Conservation (phyloP, 2,888 invertebrate genomes). For the Drosophila conformis region DNA sequence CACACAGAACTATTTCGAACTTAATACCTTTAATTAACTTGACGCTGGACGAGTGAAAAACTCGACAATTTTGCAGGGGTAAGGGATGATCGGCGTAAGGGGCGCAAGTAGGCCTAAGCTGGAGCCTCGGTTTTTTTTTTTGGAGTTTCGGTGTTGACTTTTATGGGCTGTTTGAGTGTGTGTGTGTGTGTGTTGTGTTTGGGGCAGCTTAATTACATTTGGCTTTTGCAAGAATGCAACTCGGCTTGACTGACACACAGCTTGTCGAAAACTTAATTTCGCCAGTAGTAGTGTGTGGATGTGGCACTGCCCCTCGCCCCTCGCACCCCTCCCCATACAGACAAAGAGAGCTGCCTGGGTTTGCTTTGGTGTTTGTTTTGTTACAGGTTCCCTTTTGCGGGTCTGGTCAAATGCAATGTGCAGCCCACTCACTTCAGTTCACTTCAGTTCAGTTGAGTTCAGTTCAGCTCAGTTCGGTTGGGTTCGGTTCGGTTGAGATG, state of each 20-base stretch:
- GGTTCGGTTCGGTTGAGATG: conserved; percentile 1
- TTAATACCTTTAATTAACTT: conserved; percentile 79
- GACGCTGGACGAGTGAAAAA: conserved; percentile 16
- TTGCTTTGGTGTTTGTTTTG: conserved; percentile 13
- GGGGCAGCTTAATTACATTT: conserved; percentile 76
- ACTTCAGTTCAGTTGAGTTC: too few relatives aligned
- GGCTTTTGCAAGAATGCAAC: conserved; percentile 76
- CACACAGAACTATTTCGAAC: conserved; percentile 58
- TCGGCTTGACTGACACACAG: conserved; percentile 20
- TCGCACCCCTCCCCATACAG: not conserved
- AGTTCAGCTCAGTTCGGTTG: not conserved
- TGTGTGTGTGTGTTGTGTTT: conserved; percentile 16
- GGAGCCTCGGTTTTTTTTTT: conserved; percentile 2
- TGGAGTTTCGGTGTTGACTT: conserved; percentile 19
- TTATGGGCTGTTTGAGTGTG: conserved; percentile 9
- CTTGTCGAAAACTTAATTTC: conserved; percentile 55
- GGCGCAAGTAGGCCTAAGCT: conserved; percentile 9
- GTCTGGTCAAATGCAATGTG: conserved; percentile 56
- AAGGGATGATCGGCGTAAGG: not conserved
- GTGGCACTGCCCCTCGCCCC: conserved; percentile 9
- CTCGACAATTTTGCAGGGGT: not conserved
- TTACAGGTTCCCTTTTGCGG: conserved; percentile 18
- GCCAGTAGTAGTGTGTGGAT: conserved; percentile 36
- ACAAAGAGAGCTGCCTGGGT: not conserved
- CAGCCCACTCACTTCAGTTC: not conserved